Evolutionary conservation across 2,113 vertebrate genomes (phyloP).

Genomic region (Turdus rufiventris): DNA sequence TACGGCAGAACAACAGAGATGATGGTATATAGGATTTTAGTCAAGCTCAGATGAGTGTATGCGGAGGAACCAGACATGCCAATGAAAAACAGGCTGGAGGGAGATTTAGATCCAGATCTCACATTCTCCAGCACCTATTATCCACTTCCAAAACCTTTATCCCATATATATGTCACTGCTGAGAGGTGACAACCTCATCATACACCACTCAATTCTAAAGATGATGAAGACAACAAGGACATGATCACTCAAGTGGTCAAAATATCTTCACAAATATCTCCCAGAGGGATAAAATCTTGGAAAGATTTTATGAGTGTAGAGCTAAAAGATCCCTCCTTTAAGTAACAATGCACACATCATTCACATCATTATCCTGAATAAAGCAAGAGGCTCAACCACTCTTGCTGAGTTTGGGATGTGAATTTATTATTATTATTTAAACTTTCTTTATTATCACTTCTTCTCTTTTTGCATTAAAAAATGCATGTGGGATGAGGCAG

Average conservation of each 20-base stretch:
- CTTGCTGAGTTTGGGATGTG: neutral
- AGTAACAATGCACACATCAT: neutral
- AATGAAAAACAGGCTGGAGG: neutral
- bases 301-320: neutral
- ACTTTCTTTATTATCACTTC: neutral
- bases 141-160: neutral
- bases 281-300: neutral
- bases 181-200: neutral
- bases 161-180: accelerated
- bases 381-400: neutral
- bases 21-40: neutral
- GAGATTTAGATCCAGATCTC: neutral
- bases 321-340: neutral
- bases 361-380: neutral
- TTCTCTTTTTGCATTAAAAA: neutral
- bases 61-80: neutral
- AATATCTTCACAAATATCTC: neutral
- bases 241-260: neutral
- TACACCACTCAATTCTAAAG: neutral
- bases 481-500: neutral
- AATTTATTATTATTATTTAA: neutral
- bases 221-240: neutral
- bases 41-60: accelerated
- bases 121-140: neutral
- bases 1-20: neutral